Evolutionary conservation across 2,888 invertebrate genomes (phyloP), one percentile per base, ranked within the genome.

Genomic region (Drosophila merina): DNA sequence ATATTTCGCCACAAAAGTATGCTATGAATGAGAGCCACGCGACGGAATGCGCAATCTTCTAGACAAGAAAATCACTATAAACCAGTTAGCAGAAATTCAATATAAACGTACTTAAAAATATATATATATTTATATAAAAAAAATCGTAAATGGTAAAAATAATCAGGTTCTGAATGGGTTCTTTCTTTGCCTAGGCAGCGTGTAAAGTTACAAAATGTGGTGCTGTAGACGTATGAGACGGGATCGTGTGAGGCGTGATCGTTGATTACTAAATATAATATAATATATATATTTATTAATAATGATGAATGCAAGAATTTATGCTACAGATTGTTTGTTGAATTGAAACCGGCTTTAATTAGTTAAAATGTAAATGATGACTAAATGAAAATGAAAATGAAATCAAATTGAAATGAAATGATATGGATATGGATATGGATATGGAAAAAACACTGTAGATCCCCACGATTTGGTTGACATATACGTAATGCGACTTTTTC

Each of bases 281-380:
- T 28, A 28, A 28, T 28, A 6, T 28, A 6, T 28, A 60, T 70
- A 72, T 62, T 56, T 69, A 48, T 58, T 52, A 26, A 57, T 71
- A 62, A 60, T 25, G 51, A 66, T 38, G 62, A 57, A 59, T 62
- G 63, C 59, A 72, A 51, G 67, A 64, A 73, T 73, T 71, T 70
- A 78, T 72, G 79, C 76, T 75, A 63, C 63, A 50, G 59, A 81
- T 67, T 74, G 74, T 84, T 84, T 74, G 69, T 71, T 75, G 57
- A 77, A 84, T 86, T 81, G 68, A 73, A 83, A 80, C 69, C 69
- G 86, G 86, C 88, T 84, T 84, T 82, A 88, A 88, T 86, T 77
- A 83, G 79, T 88, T 86, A 75, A 70, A 71, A 42, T 66, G 67
- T 66, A 67, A 84, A 69, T 66, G 72, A 45, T 36, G 48, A 44